Evolutionary conservation across 2,888 invertebrate genomes (phyloP).

Genomic region (Coecobrya sp.): DNA sequence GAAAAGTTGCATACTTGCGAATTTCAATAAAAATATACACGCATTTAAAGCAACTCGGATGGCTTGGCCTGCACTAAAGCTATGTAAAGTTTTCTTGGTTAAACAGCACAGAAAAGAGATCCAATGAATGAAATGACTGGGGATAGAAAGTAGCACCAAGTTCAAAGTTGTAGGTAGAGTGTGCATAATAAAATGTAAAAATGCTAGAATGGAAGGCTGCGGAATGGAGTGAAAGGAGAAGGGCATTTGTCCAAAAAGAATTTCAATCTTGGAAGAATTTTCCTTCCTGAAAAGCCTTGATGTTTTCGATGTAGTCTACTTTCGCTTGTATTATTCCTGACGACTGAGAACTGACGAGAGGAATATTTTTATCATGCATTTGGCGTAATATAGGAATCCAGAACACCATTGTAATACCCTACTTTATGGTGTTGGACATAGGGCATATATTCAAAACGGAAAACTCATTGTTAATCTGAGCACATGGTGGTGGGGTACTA

Average conservation of each 20-base stretch:
- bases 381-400: background rate
- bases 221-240: slow-evolving; percentile 33
- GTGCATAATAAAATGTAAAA: slow-evolving; percentile 22
- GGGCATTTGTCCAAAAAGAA: slow-evolving; percentile 71
- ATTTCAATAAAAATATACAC: background rate
- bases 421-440: background rate
- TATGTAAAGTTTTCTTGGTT: background rate
- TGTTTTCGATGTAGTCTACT: background rate
- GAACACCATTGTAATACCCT: background rate
- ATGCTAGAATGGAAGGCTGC: background rate
- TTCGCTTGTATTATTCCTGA: background rate
- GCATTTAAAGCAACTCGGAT: background rate
- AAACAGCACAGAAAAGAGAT: slow-evolving; percentile 9
- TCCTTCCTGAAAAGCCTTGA: background rate
- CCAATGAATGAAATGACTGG: slow-evolving; percentile 16
- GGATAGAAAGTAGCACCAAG: slow-evolving; percentile 52
- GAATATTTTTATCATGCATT: background rate
- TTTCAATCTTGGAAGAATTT: slow-evolving; percentile 71
- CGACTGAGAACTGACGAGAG: background rate
- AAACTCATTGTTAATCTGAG: slow-evolving; percentile 61
- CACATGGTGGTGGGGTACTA: slow-evolving; percentile 5
- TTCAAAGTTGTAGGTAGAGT: slow-evolving; percentile 55
- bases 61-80: background rate
- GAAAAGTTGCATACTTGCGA: background rate
- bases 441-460: background rate